These are phyloP conservation scores for Ctenoplectra terminalis DNA, from an alignment of 1,140 invertebrate species.

Conservation along the genomic window DNA sequence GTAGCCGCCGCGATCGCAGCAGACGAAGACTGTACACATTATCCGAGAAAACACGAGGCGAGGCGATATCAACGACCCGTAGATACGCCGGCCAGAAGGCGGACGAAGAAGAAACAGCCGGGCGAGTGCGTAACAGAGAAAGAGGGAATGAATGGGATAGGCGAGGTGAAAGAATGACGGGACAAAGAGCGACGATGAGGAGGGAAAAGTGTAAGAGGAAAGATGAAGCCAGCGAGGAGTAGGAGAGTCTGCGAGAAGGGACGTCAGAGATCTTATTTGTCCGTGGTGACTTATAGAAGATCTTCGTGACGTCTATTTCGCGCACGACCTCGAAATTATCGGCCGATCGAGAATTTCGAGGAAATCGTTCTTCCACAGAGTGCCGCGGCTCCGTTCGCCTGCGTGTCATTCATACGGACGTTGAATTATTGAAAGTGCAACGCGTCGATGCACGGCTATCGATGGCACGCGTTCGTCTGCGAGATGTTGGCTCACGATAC, in stretches of 20 bases:
- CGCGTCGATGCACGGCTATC: slow-evolving; percentile 8
- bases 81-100: slow-evolving; percentile 47
- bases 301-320: slow-evolving; percentile 13
- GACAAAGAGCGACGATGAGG: too few species aligned
- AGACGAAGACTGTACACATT: slow-evolving; percentile 56
- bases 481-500: slow-evolving; percentile 11
- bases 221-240: too few species aligned
- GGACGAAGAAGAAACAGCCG: not conserved
- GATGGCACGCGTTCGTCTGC: slow-evolving; percentile 17
- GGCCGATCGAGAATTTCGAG: not conserved
- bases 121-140: not conserved
- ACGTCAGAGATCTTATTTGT: slow-evolving; percentile 38
- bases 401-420: not conserved
- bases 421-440: slow-evolving; percentile 34
- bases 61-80: slow-evolving; percentile 72
- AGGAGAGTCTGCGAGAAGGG: not conserved
- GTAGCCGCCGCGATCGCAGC: slow-evolving; percentile 48
- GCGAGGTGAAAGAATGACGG: slow-evolving; percentile 29
- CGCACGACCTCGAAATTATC: slow-evolving; percentile 16
- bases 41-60: slow-evolving; percentile 70
- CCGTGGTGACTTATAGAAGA: slow-evolving; percentile 22
- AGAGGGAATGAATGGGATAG: not conserved
- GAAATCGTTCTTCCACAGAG: not conserved
- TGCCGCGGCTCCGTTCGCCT: not conserved
- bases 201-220: not conserved